A percentile compares a stretch with the other conserved stretches of the same genome.
These are phyloP conservation scores for Thereva nobilitata DNA, from an alignment of 2,888 invertebrate species.

Conservation along the genomic window DNA sequence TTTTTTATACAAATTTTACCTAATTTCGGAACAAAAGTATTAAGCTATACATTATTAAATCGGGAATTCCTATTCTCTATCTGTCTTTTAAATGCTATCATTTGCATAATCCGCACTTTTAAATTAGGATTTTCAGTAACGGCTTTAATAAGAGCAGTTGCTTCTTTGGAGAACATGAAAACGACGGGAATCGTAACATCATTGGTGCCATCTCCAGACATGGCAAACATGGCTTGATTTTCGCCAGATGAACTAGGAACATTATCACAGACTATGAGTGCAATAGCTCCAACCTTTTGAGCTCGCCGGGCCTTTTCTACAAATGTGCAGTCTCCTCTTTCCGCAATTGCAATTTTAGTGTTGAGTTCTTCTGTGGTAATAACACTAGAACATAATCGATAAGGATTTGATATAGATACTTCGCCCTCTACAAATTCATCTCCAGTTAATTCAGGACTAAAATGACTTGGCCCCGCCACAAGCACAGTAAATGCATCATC, in stretches of 20 bases:
- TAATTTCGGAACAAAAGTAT: too few relatives aligned
- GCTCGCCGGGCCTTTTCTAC: conserved; percentile 88
- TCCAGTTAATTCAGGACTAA: conserved; percentile 75
- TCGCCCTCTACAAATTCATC: conserved; percentile 68
- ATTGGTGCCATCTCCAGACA: conserved; percentile 91
- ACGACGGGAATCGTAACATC: conserved; percentile 89
- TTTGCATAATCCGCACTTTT: conserved; percentile 57
- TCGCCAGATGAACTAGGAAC: conserved; percentile 73
- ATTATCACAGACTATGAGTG: conserved; percentile 86
- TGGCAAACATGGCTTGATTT: conserved; percentile 86
- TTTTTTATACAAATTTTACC: too few relatives aligned
- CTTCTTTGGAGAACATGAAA: conserved; percentile 83
- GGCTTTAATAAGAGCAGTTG: conserved; percentile 67
- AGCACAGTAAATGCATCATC: conserved; percentile 58
- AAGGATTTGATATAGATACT: conserved; percentile 69
- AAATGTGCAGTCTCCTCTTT: conserved; percentile 93
- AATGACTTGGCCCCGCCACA: conserved; percentile 88
- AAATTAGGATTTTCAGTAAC: conserved; percentile 63
- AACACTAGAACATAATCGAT: conserved; percentile 66
- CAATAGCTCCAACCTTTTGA: conserved; percentile 80
- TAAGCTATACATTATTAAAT: conserved; percentile 23
- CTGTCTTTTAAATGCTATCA: conserved; percentile 55
- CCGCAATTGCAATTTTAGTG: conserved; percentile 82
- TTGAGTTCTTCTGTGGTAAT: conserved; percentile 64
- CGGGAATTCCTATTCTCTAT: conserved; percentile 11